These are phyloP conservation scores for Etheostoma spectabile DNA, from an alignment of 2,113 vertebrate genomes.

Conservation along the genomic window DNA sequence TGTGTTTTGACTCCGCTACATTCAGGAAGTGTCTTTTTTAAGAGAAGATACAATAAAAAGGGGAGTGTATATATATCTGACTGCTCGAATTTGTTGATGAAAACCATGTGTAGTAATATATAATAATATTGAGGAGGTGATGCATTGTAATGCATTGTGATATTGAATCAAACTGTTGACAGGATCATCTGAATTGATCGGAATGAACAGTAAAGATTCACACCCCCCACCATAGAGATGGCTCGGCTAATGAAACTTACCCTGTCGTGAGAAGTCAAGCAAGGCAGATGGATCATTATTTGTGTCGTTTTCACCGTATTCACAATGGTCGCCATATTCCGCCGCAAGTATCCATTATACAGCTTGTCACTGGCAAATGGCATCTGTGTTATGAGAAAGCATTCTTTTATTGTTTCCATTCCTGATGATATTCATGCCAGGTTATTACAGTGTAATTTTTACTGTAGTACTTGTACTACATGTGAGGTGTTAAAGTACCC, in stretches of 20 bases:
- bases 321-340: slow-evolving; percentile 65
- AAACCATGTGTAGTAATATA: too few relatives aligned
- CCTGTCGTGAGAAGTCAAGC: slow-evolving; percentile 79
- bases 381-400: slow-evolving; percentile 70
- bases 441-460: background rate
- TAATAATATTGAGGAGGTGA: too few relatives aligned
- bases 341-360: slow-evolving; percentile 74
- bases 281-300: slow-evolving; percentile 73
- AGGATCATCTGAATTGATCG: too few relatives aligned
- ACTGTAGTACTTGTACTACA: background rate
- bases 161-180: too few relatives aligned
- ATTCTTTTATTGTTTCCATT: background rate
- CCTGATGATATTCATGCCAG: fast-evolving
- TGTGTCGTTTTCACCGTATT: slow-evolving; percentile 71
- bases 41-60: too few relatives aligned
- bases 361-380: slow-evolving; percentile 73
- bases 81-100: too few relatives aligned
- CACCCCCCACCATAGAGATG: too few relatives aligned
- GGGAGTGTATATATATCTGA: too few relatives aligned
- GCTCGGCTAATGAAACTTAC: slow-evolving; percentile 50
- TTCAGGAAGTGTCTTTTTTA: too few relatives aligned
- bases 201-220: too few relatives aligned
- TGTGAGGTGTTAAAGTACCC: background rate
- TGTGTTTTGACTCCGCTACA: too few relatives aligned
- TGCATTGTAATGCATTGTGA: too few relatives aligned